Evolutionary conservation across 2,888 invertebrate genomes (phyloP).

Genomic region (Tetanocera ferruginea): DNA sequence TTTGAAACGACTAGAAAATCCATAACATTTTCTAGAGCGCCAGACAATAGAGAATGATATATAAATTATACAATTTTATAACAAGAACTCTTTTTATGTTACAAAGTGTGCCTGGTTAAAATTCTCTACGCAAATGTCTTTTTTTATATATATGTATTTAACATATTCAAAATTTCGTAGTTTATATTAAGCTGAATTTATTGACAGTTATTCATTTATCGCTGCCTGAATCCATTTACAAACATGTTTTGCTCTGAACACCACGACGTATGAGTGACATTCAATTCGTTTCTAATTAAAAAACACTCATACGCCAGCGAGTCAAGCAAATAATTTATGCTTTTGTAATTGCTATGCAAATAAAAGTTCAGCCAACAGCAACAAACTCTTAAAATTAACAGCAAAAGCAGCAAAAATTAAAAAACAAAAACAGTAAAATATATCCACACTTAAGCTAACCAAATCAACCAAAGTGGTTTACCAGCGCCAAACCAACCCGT

Average conservation of each 20-base stretch:
- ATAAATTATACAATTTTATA: no score
- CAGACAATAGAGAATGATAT: no score
- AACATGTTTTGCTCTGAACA: background rate
- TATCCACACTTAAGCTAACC: background rate
- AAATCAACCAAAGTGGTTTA: background rate
- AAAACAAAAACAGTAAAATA: background rate
- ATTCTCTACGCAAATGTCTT: no score
- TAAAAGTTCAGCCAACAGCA: background rate
- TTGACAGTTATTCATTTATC: no score
- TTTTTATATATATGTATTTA: no score
- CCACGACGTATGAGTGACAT: conserved; percentile 32
- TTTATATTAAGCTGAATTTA: no score
- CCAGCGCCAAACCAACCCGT: background rate
- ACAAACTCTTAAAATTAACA: background rate
- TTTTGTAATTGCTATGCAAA: conserved; percentile 34
- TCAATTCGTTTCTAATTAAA: conserved; percentile 24
- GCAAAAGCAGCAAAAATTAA: background rate
- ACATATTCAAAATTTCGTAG: no score
- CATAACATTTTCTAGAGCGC: no score
- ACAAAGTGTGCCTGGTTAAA: no score
- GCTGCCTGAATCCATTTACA: background rate
- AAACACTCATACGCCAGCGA: background rate
- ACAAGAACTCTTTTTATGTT: no score
- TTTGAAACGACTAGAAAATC: no score
- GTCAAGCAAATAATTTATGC: conserved; percentile 2